These are phyloP conservation scores for Parambassis ranga DNA, from an alignment of 2,797 vertebrate genomes.

Conservation along the genomic window DNA sequence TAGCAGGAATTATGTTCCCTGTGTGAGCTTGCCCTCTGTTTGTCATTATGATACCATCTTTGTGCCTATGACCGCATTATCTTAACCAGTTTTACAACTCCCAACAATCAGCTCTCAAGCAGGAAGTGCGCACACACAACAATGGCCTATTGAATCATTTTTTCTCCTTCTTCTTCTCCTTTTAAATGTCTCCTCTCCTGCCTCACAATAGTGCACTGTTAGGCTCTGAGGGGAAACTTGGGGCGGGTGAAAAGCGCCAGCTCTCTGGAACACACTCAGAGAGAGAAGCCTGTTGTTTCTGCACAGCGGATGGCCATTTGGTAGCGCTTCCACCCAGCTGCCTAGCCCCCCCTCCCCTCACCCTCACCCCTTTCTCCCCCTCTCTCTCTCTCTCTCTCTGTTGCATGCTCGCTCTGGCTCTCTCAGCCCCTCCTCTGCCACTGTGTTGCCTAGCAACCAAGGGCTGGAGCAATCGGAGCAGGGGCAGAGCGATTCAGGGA, in stretches of 20 bases:
- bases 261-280: constrained; percentile 83
- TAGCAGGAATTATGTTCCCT: constrained; percentile 42
- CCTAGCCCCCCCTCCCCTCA: constrained; percentile 11
- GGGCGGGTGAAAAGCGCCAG: constrained; percentile 75
- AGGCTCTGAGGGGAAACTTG: constrained; percentile 62
- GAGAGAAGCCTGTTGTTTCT: constrained; percentile 88
- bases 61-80: constrained; percentile 68
- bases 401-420: constrained; percentile 62
- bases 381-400: neutral
- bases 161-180: constrained; percentile 50
- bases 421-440: constrained; percentile 74
- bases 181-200: constrained; percentile 65
- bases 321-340: constrained; percentile 75
- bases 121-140: constrained; percentile 81
- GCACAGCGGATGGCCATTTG: constrained; percentile 86
- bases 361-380: neutral
- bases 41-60: constrained; percentile 64
- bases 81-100: constrained; percentile 83
- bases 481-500: constrained; percentile 86
- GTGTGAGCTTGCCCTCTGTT: constrained; percentile 27
- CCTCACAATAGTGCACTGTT: constrained; percentile 82
- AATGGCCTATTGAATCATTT: constrained; percentile 80
- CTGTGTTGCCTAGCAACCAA: constrained; percentile 90
- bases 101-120: constrained; percentile 79
- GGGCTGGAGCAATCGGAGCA: constrained; percentile 85